phyloP scores from a whole-genome alignment of 1,140 invertebrate genomes.

The Drosophila insularis region DNA sequence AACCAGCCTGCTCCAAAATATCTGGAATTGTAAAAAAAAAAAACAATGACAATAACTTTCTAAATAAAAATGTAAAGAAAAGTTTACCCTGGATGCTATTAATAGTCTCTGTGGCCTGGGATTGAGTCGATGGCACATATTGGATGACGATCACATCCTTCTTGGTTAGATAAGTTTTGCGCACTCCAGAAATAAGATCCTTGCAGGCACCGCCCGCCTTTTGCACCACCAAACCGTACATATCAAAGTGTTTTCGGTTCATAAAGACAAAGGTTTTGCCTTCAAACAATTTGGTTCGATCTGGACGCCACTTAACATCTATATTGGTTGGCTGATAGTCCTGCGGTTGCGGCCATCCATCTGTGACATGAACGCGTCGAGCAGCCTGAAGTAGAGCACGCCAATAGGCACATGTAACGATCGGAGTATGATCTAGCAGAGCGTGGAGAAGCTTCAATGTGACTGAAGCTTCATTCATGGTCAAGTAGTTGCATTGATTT shows the following conservation, averaged over 20 bases:
- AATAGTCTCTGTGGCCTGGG: conserved; percentile 83
- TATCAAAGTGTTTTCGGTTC: conserved; percentile 84
- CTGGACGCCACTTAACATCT: conserved; percentile 83
- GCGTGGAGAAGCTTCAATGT: conserved; percentile 88
- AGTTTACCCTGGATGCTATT: conserved; percentile 82
- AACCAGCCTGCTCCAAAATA: conserved; percentile 83
- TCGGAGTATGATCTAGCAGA: conserved; percentile 85
- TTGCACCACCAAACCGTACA: conserved; percentile 83
- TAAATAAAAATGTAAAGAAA: background rate
- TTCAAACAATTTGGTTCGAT: conserved; percentile 84
- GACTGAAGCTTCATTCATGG: conserved; percentile 86
- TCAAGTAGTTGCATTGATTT: conserved; percentile 85
- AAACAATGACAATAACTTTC: conserved; percentile 29
- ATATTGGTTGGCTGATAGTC: conserved; percentile 82
- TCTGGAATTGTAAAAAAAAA: conserved; percentile 50
- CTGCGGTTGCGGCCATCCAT: conserved; percentile 83
- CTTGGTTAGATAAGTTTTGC: conserved; percentile 83
- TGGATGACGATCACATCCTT: conserved; percentile 84
- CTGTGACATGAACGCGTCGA: conserved; percentile 58
- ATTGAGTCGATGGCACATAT: conserved; percentile 78
- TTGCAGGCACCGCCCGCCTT: conserved; percentile 81
- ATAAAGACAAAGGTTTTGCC: conserved; percentile 86
- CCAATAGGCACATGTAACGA: conserved; percentile 87
- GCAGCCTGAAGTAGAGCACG: conserved; percentile 83
- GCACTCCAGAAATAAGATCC: conserved; percentile 83